Evolutionary conservation across 1,140 invertebrate species (phyloP).

Genomic region (Drosophila ambigua): DNA sequence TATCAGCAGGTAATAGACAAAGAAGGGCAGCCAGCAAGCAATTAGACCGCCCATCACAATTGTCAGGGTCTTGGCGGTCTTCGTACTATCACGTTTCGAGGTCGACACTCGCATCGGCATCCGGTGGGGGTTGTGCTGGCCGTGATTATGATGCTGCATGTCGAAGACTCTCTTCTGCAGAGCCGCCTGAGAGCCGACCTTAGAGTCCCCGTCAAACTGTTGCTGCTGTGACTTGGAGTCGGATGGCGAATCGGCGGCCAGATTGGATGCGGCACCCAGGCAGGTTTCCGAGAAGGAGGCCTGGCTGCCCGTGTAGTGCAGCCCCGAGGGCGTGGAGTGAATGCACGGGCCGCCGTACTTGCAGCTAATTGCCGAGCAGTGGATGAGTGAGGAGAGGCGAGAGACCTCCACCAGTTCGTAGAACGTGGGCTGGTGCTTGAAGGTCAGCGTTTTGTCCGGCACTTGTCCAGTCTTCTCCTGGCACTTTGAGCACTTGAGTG

Average conservation of each 20-base stretch:
- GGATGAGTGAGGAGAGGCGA: conserved; percentile 69
- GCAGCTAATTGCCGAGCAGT: conserved; percentile 72
- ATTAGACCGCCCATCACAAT: conserved; percentile 96
- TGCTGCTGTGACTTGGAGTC: conserved; percentile 19
- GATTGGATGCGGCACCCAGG: conserved; percentile 34
- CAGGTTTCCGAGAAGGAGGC: conserved; percentile 67
- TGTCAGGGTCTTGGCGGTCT: conserved; percentile 95
- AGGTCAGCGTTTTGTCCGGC: conserved; percentile 53
- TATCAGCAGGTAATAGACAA: conserved; percentile 92
- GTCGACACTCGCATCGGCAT: conserved; percentile 86
- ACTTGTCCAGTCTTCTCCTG: conserved; percentile 24
- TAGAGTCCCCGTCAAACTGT: not conserved
- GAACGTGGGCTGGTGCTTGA: conserved; percentile 76
- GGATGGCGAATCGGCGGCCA: conserved; percentile 1
- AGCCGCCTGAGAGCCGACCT: not conserved
- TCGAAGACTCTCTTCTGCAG: conserved; percentile 13
- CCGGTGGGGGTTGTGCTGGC: conserved; percentile 53
- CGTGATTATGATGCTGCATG: conserved; percentile 37
- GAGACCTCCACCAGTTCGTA: conserved; percentile 80
- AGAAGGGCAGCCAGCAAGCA: conserved; percentile 95
- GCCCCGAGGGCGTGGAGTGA: conserved; percentile 43
- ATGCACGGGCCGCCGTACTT: conserved; percentile 64
- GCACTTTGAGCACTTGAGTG: conserved; percentile 67
- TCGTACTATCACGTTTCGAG: conserved; percentile 88
- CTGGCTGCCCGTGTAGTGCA: conserved; percentile 67